Conservation (phyloP, 2,888 invertebrate genomes). For the Luperina nickerlii region DNA sequence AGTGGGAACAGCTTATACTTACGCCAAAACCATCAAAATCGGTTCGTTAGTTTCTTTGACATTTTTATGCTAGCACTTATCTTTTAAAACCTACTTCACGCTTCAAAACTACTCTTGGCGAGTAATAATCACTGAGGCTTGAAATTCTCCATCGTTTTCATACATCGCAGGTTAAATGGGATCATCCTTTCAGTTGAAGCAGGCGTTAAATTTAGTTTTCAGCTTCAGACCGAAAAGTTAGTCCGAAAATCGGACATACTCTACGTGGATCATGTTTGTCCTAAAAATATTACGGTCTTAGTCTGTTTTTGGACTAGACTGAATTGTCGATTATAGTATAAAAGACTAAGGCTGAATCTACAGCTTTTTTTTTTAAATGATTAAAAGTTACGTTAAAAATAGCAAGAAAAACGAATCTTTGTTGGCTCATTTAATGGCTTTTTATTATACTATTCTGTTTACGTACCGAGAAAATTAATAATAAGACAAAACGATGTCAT, state of each 20-base stretch:
- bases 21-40: neutral
- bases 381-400: too few species aligned
- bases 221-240: conserved; percentile 8
- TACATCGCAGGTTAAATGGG: conserved; percentile 30
- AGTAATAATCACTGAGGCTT: conserved; percentile 40
- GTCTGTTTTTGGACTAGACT: conserved; percentile 2
- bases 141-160: conserved; percentile 47
- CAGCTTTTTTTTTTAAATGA: neutral
- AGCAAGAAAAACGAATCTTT: too few species aligned
- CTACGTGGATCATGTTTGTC: neutral
- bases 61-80: conserved; percentile 22
- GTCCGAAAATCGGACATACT: conserved; percentile 14
- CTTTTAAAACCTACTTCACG: conserved; percentile 28
- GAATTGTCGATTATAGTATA: neutral
- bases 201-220: conserved; percentile 39
- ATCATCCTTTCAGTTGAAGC: conserved; percentile 12
- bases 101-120: conserved; percentile 31
- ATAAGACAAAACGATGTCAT: too few species aligned
- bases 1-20: too few species aligned
- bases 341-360: neutral
- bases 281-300: neutral
- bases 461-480: too few species aligned
- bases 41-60: neutral
- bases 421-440: too few species aligned
- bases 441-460: too few species aligned